phyloP scores from a whole-genome alignment of 2,888 invertebrate species.

The Parnassius glacialis region DNA sequence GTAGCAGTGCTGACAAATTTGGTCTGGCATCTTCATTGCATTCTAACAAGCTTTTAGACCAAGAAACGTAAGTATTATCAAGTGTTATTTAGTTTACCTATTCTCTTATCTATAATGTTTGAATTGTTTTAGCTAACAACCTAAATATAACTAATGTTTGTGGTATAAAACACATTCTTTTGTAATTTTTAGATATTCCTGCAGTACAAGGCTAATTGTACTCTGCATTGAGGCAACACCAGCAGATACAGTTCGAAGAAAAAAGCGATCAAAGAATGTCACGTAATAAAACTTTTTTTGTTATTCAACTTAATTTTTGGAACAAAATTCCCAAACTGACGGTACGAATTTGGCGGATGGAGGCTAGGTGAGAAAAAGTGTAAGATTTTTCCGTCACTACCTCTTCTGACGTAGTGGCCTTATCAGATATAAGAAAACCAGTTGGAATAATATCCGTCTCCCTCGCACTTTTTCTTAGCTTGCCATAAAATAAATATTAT shows the following conservation, averaged over 20 bases:
- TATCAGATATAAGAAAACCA: too few species aligned
- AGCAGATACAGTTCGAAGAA: constrained; percentile 80
- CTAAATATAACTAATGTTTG: too few species aligned
- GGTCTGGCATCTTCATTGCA: constrained; percentile 92
- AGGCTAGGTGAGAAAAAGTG: too few species aligned
- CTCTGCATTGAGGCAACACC: constrained; percentile 94
- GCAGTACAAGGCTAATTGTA: constrained; percentile 93
- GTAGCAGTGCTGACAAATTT: constrained; percentile 87
- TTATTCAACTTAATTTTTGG: background rate
- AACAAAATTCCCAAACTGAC: too few species aligned
- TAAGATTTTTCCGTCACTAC: too few species aligned
- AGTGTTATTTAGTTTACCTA: background rate
- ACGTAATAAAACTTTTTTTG: constrained; percentile 10
- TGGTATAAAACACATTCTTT: constrained; percentile 14
- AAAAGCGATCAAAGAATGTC: constrained; percentile 77
- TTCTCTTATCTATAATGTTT: too few species aligned
- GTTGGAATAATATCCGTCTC: too few species aligned
- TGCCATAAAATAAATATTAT: too few species aligned
- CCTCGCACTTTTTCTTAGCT: too few species aligned
- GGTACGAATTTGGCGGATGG: too few species aligned
- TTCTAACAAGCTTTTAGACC: constrained; percentile 89
- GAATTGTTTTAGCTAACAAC: too few species aligned
- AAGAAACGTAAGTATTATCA: constrained; percentile 77
- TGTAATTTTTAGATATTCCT: constrained; percentile 83
- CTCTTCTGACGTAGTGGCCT: too few species aligned